A percentile compares a stretch with the other conserved stretches of the same genome.
phyloP scores from a whole-genome alignment of 1,140 invertebrate species.

The Neodiprion fabricii region DNA sequence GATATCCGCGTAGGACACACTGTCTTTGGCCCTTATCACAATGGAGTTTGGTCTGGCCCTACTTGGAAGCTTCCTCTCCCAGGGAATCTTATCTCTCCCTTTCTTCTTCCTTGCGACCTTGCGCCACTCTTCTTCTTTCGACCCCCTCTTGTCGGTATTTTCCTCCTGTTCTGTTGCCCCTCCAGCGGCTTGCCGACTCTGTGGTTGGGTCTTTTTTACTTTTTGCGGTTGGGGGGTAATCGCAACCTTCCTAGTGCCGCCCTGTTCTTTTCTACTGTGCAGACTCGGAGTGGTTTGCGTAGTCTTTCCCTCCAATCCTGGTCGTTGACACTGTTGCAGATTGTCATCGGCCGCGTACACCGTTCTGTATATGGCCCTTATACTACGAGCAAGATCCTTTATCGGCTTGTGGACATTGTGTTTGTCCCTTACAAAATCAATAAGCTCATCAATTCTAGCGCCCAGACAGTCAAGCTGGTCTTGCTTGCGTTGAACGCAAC shows the following conservation, averaged over 20 bases:
- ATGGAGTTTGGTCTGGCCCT: not conserved
- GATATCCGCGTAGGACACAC: constrained; percentile 9
- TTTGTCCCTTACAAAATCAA: too few relatives aligned
- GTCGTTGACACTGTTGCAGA: not conserved
- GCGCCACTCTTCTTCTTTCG: not conserved
- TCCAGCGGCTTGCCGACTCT: too few relatives aligned
- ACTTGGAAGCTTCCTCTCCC: constrained; percentile 5
- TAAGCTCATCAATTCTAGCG: too few relatives aligned
- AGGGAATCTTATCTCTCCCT: not conserved
- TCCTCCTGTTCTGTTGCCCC: not conserved
- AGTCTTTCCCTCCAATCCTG: not conserved
- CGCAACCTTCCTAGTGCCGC: not conserved
- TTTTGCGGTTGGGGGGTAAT: too few relatives aligned
- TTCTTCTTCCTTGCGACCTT: not conserved
- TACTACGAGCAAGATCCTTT: too few relatives aligned
- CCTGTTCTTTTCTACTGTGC: too few relatives aligned
- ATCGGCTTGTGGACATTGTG: too few relatives aligned
- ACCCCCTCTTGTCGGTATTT: not conserved
- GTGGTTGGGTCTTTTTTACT: too few relatives aligned
- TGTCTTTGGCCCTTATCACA: not conserved
- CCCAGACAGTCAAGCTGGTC: too few relatives aligned
- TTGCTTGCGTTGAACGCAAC: too few relatives aligned
- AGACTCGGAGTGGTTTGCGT: too few relatives aligned
- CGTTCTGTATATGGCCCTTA: too few relatives aligned
- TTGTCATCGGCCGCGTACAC: not conserved